Percentiles rank a stretch among this genome's conserved stretches.
Conservation (phyloP, 2,797 vertebrate species). For the Diceros bicornis region DNA sequence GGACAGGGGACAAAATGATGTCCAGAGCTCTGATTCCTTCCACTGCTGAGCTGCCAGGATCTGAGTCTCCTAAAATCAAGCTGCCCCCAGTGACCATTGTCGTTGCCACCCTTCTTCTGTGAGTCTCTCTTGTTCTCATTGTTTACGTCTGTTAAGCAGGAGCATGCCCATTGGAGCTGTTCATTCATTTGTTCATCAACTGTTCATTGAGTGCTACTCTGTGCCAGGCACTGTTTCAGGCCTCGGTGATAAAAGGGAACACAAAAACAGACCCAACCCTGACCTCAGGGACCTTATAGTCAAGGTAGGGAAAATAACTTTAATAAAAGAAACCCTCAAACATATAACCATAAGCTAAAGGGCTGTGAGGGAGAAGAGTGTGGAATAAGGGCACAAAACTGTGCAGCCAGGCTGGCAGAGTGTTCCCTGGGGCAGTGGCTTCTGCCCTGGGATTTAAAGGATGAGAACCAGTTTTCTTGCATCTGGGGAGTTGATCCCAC, state of each 20-base stretch:
- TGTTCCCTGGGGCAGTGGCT: neutral
- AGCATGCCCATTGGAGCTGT: accelerated
- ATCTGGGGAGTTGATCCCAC: neutral
- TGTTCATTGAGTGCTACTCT: neutral
- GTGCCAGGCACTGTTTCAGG: neutral
- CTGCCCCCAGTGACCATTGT: neutral
- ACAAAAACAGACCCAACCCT: neutral
- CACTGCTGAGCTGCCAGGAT: neutral
- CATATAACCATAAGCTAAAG: neutral
- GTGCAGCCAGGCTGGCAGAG: neutral
- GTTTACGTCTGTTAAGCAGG: neutral
- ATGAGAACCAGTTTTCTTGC: neutral
- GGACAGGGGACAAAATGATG: neutral
- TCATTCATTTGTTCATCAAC: neutral
- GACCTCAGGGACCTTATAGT: neutral
- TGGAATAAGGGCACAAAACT: neutral
- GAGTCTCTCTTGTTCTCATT: neutral
- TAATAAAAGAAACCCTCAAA: neutral
- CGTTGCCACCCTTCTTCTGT: accelerated
- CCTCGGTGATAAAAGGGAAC: neutral
- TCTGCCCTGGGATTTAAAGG: neutral
- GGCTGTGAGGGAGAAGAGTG: neutral
- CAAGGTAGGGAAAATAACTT: neutral
- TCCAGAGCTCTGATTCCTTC: neutral
- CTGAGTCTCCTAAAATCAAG: neutral